A percentile compares a stretch with the other conserved stretches of the same genome.
phyloP scores from a whole-genome alignment of 2,797 vertebrate species.

The Meda fulgida region DNA sequence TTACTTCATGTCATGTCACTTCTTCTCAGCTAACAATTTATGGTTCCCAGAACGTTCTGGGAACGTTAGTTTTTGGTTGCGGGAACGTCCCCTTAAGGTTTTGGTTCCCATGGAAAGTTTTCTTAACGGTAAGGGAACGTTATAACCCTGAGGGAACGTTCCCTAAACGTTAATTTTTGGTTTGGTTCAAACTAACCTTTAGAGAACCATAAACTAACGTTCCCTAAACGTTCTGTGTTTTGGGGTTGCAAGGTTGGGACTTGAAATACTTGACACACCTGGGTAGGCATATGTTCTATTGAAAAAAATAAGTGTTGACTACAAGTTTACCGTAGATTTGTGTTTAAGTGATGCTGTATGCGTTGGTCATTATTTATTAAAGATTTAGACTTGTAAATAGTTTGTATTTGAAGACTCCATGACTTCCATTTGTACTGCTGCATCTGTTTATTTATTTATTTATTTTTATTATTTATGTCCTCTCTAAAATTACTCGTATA shows the following conservation, averaged over 20 bases:
- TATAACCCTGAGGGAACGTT: too few relatives aligned
- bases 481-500: slow-evolving; percentile 62
- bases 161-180: too few relatives aligned
- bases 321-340: slow-evolving; percentile 55
- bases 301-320: slow-evolving; percentile 1
- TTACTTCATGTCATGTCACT: slow-evolving; percentile 17
- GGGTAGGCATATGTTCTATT: slow-evolving; percentile 31
- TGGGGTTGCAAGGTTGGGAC: slow-evolving; percentile 45
- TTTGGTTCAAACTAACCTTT: too few relatives aligned
- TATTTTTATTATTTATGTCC: slow-evolving; percentile 48
- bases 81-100: too few relatives aligned
- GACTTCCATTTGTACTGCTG: slow-evolving; percentile 57
- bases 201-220: too few relatives aligned
- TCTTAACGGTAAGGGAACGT: too few relatives aligned
- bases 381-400: slow-evolving; percentile 56
- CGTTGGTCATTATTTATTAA: slow-evolving; percentile 56
- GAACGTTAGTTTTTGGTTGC: too few relatives aligned
- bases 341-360: slow-evolving; percentile 43
- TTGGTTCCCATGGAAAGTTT: too few relatives aligned
- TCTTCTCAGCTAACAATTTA: too few relatives aligned
- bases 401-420: slow-evolving; percentile 44
- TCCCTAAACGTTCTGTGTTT: too few relatives aligned
- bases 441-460: slow-evolving; percentile 69
- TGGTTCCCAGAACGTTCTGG: too few relatives aligned
- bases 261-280: slow-evolving; percentile 57